Percentiles rank a stretch among this genome's conserved stretches.
Conservation (phyloP, 2,797 vertebrate species). For the Sebastes hopkinsi region DNA sequence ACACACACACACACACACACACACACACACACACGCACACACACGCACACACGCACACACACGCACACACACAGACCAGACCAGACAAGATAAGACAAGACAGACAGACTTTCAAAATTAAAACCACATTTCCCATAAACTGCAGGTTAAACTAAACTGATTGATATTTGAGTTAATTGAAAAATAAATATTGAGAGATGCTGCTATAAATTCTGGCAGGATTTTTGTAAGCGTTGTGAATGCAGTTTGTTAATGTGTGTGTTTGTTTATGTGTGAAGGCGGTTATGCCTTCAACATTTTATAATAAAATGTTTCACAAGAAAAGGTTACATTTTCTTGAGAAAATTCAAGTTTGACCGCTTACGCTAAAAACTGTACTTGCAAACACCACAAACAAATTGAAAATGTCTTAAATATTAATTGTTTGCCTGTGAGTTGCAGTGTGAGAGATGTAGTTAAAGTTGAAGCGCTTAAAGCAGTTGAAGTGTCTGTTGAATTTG, state of each 20-base stretch:
- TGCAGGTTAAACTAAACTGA: not conserved
- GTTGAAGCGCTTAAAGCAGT: not conserved
- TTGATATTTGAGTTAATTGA: not conserved
- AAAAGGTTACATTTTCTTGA: not conserved
- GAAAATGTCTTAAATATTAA: too few species aligned
- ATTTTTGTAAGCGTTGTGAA: not conserved
- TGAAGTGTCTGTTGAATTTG: not conserved
- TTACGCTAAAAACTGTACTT: too few species aligned
- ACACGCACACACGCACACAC: not conserved
- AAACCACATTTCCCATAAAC: not conserved
- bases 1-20: conserved; percentile 6
- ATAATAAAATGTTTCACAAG: not conserved
- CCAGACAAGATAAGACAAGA: not conserved
- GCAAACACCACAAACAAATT: too few species aligned
- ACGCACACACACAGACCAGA: not conserved
- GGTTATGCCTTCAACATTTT: not conserved
- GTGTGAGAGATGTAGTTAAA: not conserved
- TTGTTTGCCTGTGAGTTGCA: not conserved
- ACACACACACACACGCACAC: not conserved
- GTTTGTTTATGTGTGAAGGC: not conserved
- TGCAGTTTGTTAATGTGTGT: not conserved
- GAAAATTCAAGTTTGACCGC: too few species aligned
- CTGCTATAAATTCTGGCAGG: not conserved
- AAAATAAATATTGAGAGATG: not conserved
- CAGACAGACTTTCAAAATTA: not conserved